phyloP scores from a whole-genome alignment of 1,140 invertebrate species.

The Pectinophora gossypiella region DNA sequence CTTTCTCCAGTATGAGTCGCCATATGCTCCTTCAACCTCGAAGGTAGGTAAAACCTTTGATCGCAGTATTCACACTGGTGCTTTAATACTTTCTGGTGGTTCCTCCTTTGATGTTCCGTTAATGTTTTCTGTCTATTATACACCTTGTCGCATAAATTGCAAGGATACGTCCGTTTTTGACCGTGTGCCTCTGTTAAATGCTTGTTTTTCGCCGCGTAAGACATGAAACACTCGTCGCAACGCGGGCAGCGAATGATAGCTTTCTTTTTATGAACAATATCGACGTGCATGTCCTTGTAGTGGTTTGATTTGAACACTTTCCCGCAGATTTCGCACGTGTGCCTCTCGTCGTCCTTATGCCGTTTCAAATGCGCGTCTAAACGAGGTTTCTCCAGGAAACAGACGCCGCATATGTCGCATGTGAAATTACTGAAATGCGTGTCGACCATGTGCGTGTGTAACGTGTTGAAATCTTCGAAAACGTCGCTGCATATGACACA shows the following conservation, averaged over 20 bases:
- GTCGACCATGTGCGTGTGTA: conserved; percentile 64
- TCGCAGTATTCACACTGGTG: conserved; percentile 68
- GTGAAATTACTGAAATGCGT: conserved; percentile 61
- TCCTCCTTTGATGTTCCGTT: conserved; percentile 58
- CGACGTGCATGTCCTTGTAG: conserved; percentile 65
- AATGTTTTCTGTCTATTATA: conserved; percentile 65
- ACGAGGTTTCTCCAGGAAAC: conserved; percentile 56
- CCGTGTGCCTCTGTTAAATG: conserved; percentile 63
- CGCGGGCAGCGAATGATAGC: conserved; percentile 59
- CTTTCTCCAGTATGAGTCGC: conserved; percentile 78
- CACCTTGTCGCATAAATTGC: conserved; percentile 65
- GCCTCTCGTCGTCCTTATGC: conserved; percentile 54
- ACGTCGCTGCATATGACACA: conserved; percentile 64
- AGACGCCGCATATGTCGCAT: conserved; percentile 62
- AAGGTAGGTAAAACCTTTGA: conserved; percentile 56
- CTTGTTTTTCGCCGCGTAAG: conserved; percentile 60
- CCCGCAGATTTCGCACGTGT: conserved; percentile 62
- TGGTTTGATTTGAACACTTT: conserved; percentile 67
- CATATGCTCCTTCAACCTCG: conserved; percentile 70
- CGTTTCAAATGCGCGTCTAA: conserved; percentile 57
- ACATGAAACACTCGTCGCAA: conserved; percentile 66
- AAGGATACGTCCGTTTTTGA: conserved; percentile 59
- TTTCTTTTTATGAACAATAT: conserved; percentile 65
- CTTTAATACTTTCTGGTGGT: conserved; percentile 59
- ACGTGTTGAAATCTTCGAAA: conserved; percentile 60